phyloP scores from a whole-genome alignment of 2,113 vertebrate species.

The Chamaea fasciata region DNA sequence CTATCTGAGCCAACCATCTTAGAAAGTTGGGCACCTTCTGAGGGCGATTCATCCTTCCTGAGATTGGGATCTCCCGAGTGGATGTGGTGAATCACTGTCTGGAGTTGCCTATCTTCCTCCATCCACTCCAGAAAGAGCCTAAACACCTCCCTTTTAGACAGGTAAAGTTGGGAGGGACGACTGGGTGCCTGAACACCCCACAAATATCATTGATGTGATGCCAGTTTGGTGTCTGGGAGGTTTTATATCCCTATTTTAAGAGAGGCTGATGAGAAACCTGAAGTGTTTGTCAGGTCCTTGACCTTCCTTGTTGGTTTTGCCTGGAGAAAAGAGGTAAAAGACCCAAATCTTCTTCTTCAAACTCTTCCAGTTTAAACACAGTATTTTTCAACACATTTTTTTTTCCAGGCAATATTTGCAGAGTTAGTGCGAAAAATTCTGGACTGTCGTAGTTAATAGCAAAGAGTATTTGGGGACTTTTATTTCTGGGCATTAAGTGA shows the following conservation, averaged over 20 bases:
- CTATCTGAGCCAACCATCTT: not conserved
- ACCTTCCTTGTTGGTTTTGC: not conserved
- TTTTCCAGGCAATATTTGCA: not conserved
- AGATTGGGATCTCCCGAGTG: constrained; percentile 41
- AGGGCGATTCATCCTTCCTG: constrained; percentile 45
- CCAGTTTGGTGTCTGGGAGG: constrained; percentile 7
- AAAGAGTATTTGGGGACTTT: not conserved
- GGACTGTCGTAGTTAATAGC: not conserved
- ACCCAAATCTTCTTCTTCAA: not conserved
- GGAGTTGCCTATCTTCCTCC: constrained; percentile 36
- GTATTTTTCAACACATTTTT: not conserved
- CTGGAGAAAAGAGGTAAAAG: not conserved
- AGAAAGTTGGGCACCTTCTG: constrained; percentile 15
- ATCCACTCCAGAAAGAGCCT: constrained; percentile 27
- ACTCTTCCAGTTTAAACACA: rapidly evolving
- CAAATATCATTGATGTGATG: not conserved
- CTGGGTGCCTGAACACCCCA: not conserved
- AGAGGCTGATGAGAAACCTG: not conserved
- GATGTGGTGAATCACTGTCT: constrained; percentile 60
- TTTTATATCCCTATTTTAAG: constrained; percentile 1
- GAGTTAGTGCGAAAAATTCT: not conserved
- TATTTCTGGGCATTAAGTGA: not conserved
- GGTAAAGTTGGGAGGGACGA: not conserved
- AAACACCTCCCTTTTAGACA: not conserved
- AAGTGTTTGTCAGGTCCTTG: not conserved